These are phyloP conservation scores for Amphilophus citrinellus DNA, from an alignment of 2,113 vertebrate genomes.

Conservation along the genomic window DNA sequence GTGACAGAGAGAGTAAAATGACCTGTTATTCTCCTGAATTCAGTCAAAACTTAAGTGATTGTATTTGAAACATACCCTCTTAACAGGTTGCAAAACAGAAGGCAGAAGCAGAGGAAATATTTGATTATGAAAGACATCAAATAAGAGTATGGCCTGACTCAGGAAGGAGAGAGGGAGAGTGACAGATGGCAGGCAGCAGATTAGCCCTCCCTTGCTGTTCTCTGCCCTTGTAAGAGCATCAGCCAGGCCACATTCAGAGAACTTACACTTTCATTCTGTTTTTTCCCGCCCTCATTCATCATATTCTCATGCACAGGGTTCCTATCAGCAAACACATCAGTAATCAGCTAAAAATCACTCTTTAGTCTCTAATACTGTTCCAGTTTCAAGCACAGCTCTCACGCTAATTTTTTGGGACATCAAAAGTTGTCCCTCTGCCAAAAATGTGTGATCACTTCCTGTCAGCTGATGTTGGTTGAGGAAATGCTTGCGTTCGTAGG, in stretches of 20 bases:
- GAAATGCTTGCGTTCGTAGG: conserved; percentile 53
- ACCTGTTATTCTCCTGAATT: background rate
- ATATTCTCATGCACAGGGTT: background rate
- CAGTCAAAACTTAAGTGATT: background rate
- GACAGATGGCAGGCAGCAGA: conserved; percentile 65
- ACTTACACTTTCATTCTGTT: background rate
- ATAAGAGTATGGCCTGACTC: background rate
- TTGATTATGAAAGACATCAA: background rate
- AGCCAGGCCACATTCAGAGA: background rate
- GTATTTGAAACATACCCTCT: background rate
- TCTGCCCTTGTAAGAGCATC: conserved; percentile 23
- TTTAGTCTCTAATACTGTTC: background rate
- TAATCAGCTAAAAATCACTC: background rate
- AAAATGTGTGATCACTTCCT: conserved; percentile 53
- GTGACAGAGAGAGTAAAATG: background rate
- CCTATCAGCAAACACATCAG: background rate
- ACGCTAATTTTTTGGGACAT: background rate
- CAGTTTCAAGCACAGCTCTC: background rate
- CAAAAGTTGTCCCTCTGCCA: conserved; percentile 23
- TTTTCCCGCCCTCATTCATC: background rate
- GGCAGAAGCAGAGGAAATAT: background rate
- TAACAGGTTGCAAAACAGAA: background rate
- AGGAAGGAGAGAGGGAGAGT: conserved; percentile 24
- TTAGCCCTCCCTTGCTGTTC: conserved; percentile 40
- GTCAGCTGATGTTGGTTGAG: conserved; percentile 40